Conservation (phyloP, 1,140 invertebrate genomes). For the Melipona quadrifasciata region DNA sequence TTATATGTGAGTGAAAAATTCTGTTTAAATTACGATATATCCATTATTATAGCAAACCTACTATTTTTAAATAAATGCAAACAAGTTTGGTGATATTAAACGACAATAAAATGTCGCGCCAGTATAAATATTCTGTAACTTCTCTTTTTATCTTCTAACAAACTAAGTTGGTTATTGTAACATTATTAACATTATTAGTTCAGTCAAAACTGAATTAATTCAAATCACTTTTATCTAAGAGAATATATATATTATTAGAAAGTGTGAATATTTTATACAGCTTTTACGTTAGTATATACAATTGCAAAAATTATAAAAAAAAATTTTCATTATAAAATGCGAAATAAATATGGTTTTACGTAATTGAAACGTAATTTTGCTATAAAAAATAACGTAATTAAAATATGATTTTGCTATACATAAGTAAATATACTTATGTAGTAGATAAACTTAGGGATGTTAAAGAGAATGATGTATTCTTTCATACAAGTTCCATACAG, state of each 20-base stretch:
- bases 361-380: neutral
- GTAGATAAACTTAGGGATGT: neutral
- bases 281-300: constrained; percentile 10
- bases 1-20: constrained; percentile 42
- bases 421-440: constrained; percentile 39
- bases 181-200: constrained; percentile 6
- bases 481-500: neutral
- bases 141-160: constrained; percentile 21
- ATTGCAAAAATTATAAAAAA: neutral
- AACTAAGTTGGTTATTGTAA: constrained; percentile 2
- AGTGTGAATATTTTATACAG: constrained; percentile 18
- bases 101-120: constrained; percentile 42
- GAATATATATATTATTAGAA: constrained; percentile 29
- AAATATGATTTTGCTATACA: neutral
- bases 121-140: constrained; percentile 50
- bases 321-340: neutral
- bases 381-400: neutral
- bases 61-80: constrained; percentile 30
- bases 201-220: neutral
- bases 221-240: constrained; percentile 7
- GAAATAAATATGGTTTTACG: neutral
- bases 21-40: constrained; percentile 15
- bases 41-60: neutral
- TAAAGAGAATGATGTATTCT: constrained; percentile 20
- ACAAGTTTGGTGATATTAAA: constrained; percentile 34